Base-by-base conservation (phyloP, 2,888 invertebrate genomes). In the Micoletzkya japonica region DNA sequence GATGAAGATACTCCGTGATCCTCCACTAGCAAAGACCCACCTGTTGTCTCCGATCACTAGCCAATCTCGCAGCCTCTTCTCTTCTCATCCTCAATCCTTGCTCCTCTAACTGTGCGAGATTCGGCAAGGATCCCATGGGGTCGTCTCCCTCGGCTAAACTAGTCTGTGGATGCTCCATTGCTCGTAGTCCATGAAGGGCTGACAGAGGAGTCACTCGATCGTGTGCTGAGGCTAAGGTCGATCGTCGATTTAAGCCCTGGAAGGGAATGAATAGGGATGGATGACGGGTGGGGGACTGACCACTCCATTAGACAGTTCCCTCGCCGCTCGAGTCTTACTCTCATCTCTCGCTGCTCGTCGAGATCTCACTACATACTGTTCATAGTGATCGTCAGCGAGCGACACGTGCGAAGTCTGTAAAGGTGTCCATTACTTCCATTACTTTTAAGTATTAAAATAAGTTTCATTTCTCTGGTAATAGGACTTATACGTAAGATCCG, bases 41-140 rank as follows among this genome's bases (percentile, higher is more conserved):
- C 87, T 96, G 95, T 88, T 96, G 95, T 80, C 98, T 90, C 77
- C 95, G 90, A 81, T 93, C 93, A 76, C 94, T 93, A 84, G 95
- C 95, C 85, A 98, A 90, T 76, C 91, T 91, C 77, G 95, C 94
- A 64, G 95, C 95, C 88, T 97, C 86, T 91, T 77, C 78, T 57
- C 78, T 63, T 34, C 78, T 63, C 61, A 61, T 49, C 63, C 66
- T 17, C 50, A 88, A 76, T 80, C 91, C 91, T 80, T 91, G 91
- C 71, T 91, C 90, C 79, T 91, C 90, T 72, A 91, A 76, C 30
- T 78, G 76, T 37, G 78, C 76, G 50, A 89, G 86, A 88, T 97
- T 96, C 68, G 97, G 97, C 88, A 98, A 90, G 80, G 95, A 96
- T 88, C 97, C 97, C 89, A 77, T 75, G 54, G 76, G 77, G 34